Percentiles rank a stretch among this genome's conserved stretches.
Conservation (phyloP, 2,888 invertebrate species). For the Boloria euphrosyne region DNA sequence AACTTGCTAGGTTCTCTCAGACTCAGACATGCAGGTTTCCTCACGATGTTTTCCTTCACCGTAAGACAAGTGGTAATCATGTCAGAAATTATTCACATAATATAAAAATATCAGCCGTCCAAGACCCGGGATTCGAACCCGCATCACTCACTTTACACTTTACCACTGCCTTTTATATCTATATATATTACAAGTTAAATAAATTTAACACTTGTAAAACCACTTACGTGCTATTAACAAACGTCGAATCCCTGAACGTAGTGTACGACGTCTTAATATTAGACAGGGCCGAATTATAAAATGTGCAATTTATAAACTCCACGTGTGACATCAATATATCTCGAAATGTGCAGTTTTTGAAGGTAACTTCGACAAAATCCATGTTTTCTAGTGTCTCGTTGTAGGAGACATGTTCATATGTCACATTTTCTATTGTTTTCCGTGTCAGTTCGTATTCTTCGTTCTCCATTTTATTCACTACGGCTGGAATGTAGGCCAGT, state of each 20-base stretch:
- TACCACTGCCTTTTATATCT: no score
- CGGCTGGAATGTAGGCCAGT: conserved; percentile 78
- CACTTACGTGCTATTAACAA: conserved; percentile 84
- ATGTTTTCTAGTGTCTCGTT: conserved; percentile 84
- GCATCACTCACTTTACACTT: no score
- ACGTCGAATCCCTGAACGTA: conserved; percentile 83
- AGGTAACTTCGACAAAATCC: conserved; percentile 82
- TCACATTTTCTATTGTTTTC: conserved; percentile 55
- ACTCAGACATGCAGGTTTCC: no score
- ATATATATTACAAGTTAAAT: neutral
- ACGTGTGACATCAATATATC: conserved; percentile 88
- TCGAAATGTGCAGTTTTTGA: conserved; percentile 85
- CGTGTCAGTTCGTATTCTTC: conserved; percentile 56
- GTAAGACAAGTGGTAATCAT: no score
- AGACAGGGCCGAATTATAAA: conserved; percentile 86
- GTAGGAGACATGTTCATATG: conserved; percentile 72
- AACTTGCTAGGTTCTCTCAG: no score
- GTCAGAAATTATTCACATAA: no score
- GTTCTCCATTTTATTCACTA: conserved; percentile 70
- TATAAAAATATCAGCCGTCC: no score
- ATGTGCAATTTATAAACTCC: conserved; percentile 86
- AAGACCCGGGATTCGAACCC: no score
- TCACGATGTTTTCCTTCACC: no score
- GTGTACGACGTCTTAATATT: conserved; percentile 88
- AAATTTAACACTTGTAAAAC: no score